Evolutionary conservation across 1,140 invertebrate species (phyloP).

Genomic region (Samia ricini): DNA sequence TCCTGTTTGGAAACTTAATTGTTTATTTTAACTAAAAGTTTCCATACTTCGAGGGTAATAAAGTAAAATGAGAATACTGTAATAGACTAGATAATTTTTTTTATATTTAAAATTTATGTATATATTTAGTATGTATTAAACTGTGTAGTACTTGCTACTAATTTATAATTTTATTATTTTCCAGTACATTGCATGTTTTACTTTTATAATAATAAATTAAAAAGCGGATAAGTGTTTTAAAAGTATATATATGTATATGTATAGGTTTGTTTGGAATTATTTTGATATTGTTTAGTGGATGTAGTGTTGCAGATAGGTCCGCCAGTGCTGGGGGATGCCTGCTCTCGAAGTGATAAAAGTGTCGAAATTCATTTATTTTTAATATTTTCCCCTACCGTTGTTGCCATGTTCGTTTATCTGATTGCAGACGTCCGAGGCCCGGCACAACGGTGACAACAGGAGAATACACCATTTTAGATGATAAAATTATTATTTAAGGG

Average conservation of each 20-base stretch:
- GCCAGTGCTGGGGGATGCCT: slow-evolving; percentile 48
- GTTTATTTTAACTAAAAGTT: no score
- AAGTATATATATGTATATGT: not conserved
- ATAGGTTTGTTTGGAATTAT: slow-evolving; percentile 8
- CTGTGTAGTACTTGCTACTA: not conserved
- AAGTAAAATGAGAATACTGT: no score
- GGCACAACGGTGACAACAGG: slow-evolving; percentile 9
- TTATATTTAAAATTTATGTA: not conserved
- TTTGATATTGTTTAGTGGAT: slow-evolving; percentile 47
- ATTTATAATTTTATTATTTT: not conserved
- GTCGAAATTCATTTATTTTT: slow-evolving; percentile 20
- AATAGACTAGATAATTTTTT: not conserved
- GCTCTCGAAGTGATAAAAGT: slow-evolving; percentile 36
- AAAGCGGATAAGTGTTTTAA: not conserved
- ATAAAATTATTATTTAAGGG: slow-evolving; percentile 26
- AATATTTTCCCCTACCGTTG: slow-evolving; percentile 27
- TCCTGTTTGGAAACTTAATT: no score
- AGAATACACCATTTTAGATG: slow-evolving; percentile 48
- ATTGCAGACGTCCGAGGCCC: slow-evolving; percentile 51
- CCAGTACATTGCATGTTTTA: not conserved
- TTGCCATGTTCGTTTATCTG: slow-evolving; percentile 73
- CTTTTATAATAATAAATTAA: not conserved
- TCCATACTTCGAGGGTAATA: no score
- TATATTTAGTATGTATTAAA: not conserved
- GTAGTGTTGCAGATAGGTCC: slow-evolving; percentile 73